Percentiles rank a stretch among this genome's conserved stretches.
These are phyloP conservation scores for Bubo blakistoni DNA, from an alignment of 2,113 vertebrate genomes.

Conservation along the genomic window DNA sequence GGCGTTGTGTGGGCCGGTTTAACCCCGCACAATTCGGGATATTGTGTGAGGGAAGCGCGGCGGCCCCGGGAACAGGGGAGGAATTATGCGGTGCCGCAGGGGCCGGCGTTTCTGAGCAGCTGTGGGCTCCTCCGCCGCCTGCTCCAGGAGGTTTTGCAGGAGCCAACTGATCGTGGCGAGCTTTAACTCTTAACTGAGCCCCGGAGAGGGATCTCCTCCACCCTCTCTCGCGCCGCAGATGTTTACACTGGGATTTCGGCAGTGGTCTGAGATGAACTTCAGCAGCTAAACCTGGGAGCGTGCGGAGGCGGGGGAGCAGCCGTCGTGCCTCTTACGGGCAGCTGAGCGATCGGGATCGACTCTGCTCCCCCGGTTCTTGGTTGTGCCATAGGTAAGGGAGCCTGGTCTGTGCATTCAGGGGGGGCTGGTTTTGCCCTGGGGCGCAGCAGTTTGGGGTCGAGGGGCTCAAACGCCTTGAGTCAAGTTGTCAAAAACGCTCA, in stretches of 20 bases:
- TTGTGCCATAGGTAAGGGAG: neutral
- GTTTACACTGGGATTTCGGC: neutral
- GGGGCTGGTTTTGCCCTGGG: neutral
- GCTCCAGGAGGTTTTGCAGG: neutral
- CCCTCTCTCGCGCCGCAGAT: neutral
- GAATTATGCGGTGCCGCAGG: slow-evolving; percentile 52
- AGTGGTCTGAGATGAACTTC: neutral
- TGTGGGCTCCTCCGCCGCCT: neutral
- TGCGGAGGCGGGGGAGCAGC: neutral
- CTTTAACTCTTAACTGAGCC: slow-evolving; percentile 55
- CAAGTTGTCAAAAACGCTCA: rapidly evolving
- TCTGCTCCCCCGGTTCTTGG: rapidly evolving
- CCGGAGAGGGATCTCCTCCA: neutral
- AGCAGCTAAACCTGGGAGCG: neutral
- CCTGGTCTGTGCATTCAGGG: rapidly evolving
- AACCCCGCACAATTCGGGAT: slow-evolving; percentile 59
- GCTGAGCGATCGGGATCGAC: rapidly evolving
- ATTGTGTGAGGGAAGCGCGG: slow-evolving; percentile 43
- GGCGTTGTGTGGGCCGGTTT: slow-evolving; percentile 42
- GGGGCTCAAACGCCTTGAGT: neutral
- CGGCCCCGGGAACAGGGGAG: slow-evolving; percentile 63
- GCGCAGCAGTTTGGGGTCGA: neutral
- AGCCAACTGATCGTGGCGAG: neutral
- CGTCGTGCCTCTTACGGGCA: rapidly evolving
- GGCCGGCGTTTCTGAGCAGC: slow-evolving; percentile 62